Percentiles rank a stretch among this genome's conserved stretches.
These are phyloP conservation scores for Drosophila kanapiae DNA, from an alignment of 1,140 invertebrate genomes.

Conservation along the genomic window DNA sequence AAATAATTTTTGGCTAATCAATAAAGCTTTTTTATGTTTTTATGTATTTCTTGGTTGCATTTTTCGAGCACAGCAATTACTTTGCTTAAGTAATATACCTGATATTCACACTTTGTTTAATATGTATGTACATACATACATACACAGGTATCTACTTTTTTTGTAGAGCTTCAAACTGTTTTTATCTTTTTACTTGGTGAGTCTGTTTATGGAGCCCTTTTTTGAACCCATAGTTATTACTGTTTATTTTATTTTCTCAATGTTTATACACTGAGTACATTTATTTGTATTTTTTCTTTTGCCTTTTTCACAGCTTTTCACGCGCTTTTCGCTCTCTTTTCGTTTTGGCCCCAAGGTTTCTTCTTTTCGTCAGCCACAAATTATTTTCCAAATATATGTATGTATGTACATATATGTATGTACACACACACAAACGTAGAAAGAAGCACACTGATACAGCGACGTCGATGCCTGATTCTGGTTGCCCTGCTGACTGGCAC, in stretches of 20 bases:
- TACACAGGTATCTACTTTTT: background rate
- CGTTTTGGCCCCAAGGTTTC: constrained; percentile 55
- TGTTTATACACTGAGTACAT: constrained; percentile 3
- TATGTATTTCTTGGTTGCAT: background rate
- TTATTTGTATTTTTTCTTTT: constrained; percentile 18
- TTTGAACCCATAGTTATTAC: background rate
- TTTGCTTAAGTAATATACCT: constrained; percentile 7
- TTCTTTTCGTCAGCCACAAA: constrained; percentile 70
- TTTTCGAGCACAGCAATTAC: background rate
- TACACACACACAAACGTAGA: constrained; percentile 18
- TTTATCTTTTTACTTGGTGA: background rate
- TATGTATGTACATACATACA: constrained; percentile 8
- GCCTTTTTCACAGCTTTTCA: constrained; percentile 57
- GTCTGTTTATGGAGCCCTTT: constrained; percentile 8
- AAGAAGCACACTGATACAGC: constrained; percentile 22
- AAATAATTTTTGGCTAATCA: background rate
- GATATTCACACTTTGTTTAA: background rate
- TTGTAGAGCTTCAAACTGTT: background rate
- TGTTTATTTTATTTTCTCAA: constrained; percentile 33
- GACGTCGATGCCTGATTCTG: constrained; percentile 39
- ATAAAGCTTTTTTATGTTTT: background rate
- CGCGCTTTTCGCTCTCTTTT: constrained; percentile 49
- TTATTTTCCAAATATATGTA: constrained; percentile 64
- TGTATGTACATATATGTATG: background rate
- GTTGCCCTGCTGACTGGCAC: constrained; percentile 45